Base-by-base conservation (phyloP, 2,797 vertebrate genomes). In the Centroberyx gerrardi region DNA sequence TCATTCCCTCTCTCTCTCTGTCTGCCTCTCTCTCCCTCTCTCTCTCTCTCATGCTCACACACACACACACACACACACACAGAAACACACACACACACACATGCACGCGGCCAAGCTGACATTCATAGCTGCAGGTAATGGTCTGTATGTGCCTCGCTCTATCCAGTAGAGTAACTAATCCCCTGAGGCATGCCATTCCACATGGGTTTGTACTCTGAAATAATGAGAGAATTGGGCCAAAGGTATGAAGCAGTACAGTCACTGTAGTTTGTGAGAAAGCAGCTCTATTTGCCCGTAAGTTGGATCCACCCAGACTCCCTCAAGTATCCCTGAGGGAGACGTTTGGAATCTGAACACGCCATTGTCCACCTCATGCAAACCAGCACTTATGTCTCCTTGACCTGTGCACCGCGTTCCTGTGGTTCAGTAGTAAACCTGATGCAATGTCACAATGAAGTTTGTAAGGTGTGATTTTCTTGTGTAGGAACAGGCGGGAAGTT, bases 151-250 rank as follows among this genome's bases (percentile, higher is more conserved):
- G 38, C 62, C 29, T 68, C 14, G 29, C 5, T 73, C 54, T 69
- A 74, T 82, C 52, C 65, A 74, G 83, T 82, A 81, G 78, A 78
- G 77, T 38, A 51, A 70, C 69, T 94, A 93, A 93, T 94, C 92
- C 90, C 76, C 84, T 83, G 63, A 90, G 84, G 90, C 86, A 91
- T 87, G 83, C 83, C 51, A 46, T 62, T 87, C 85, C 87, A 83
- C 78, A 80, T 77, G 81, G 54, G 63, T 62, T 75, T 85, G 64
- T 74, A 73, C 74, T 84, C 72, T n/a, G 70, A 15, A 52, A 82
- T 75, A 90, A 75, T 82, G 62, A 90, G 70, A 84, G 84, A 93
- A 93, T 72, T 94, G 82, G 91, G 86, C 74, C 90, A 93, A 92
- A 93, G 90, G 88, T 90, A 56, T 72, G 62, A 88, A 74, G 73